Evolutionary conservation across 2,888 invertebrate species (phyloP), one percentile per base, ranked within the genome.

Genomic region (Achlya flavicornis): DNA sequence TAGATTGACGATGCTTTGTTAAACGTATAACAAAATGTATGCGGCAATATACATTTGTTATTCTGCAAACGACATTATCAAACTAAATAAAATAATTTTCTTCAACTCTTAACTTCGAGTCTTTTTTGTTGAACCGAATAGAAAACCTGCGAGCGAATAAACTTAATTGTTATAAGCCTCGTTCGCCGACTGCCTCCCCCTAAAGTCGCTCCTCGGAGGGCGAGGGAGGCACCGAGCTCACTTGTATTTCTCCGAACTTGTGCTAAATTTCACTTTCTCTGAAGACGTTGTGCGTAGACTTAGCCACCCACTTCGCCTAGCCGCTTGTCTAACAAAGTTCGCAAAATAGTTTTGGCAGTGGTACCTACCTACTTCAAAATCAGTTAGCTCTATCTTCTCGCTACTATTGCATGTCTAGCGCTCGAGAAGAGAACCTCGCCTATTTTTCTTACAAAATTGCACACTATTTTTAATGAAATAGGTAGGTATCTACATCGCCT

Each of bases 181-280:
- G 89, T 84, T 88, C 84, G 85, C 86, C 83, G 86, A 81, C 86
- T 84, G 83, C 89, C 90, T 76, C 90, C 90, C 87, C 81, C 68
- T 66, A 63, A 76, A 76, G 82, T 72, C 78, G 76, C 77, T 81
- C 77, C 76, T 77, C 79, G 77, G 82, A 81, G 84, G 84, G 74
- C 76, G 79, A 83, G 86, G 81, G 86, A 76, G 73, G 76, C 77
- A 75, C 72, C 76, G 79, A 79, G 83, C 84, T 76, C 79, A 83
- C 89, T 92, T 91, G 92, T 92, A 91, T 92, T 93, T 89, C 92
- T 89, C 90, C 91, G 86, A 93, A 93, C 90, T 93, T 92, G 93
- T 87, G 90, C 92, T 91, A 92, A 93, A 93, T 93, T 93, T 93
- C 93, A 93, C 93, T 93, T 93, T 93, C 93, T 90, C 88, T 85